Evolutionary conservation across 2,113 vertebrate genomes (phyloP).

Genomic region (Pterocles orientalis): DNA sequence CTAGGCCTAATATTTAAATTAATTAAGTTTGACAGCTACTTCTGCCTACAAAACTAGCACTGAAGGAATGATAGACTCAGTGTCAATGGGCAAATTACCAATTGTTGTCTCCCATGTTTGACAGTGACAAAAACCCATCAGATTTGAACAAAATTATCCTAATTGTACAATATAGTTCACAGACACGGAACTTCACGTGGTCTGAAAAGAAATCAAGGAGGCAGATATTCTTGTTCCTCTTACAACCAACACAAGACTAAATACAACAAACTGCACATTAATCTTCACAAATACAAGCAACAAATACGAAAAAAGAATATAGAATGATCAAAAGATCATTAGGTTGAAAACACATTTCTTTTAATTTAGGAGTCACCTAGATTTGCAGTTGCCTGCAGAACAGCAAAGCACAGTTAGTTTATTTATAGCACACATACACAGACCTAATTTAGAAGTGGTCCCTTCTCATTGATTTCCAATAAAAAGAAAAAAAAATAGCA

Average conservation of each 20-base stretch:
- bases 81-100: background rate
- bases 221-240: background rate
- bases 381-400: background rate
- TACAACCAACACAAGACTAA: background rate
- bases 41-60: background rate
- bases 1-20: background rate
- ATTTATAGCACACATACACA: slow-evolving; percentile 32
- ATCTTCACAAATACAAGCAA: background rate
- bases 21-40: background rate
- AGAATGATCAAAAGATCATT: background rate
- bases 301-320: rapidly evolving
- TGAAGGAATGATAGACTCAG: background rate
- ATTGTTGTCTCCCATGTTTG: background rate
- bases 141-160: background rate
- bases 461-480: slow-evolving; percentile 61
- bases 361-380: background rate
- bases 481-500: background rate
- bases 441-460: slow-evolving; percentile 43
- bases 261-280: background rate
- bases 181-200: background rate
- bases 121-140: background rate
- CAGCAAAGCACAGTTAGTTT: background rate
- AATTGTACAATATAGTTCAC: background rate
- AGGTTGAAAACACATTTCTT: background rate
- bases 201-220: background rate